Evolutionary conservation across 2,113 vertebrate species (phyloP), one percentile per base, ranked within the genome.

Genomic region (Mesoclemmys tuberculata): DNA sequence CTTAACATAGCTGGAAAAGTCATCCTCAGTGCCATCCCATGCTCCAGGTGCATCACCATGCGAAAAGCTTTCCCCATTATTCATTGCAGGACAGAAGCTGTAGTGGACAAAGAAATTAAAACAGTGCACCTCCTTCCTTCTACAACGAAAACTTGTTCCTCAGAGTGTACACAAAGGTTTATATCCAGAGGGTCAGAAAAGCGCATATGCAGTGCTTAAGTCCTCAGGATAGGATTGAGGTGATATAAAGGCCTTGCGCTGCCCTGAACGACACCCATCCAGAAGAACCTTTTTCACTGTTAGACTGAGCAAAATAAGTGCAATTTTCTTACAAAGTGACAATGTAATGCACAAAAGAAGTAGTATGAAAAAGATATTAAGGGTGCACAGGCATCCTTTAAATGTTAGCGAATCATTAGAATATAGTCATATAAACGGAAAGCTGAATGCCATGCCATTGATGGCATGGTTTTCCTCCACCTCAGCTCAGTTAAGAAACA

Each of bases 231-330:
- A 0, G 14, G 29, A 21, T 14, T 81, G 41, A 88, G 14, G 13
- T 55, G 61, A 18, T 85, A 44, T 26, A 31, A 82, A 68, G 29
- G 8, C 68, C 78, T 91, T 77, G 9, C 51, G 38, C 44, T 48
- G 51, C 78, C 49, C 13, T 10, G 91, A 52, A 52, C 13, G 35
- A 52, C 0, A 0, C 6, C 19, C 4, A 46, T 38, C 7, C 49
- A 16, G 52, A 52, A 71, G 46, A 61, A 26, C 1, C 1, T 10
- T 82, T 24, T 19, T 5, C 19, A 26, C 29, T 89, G 31, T 14
- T 16, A 78, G 31, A 41, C 56, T 38, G 38, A 61, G 38, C 18
- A 86, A 83, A 74, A 87, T 10, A 41, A 4, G 4, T 21, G 81
- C 54, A 88, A 54, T 84, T 88, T 90, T 29, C 6, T 71, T n/a